Conservation (phyloP, 1,140 invertebrate species). For the Megathymus violae region DNA sequence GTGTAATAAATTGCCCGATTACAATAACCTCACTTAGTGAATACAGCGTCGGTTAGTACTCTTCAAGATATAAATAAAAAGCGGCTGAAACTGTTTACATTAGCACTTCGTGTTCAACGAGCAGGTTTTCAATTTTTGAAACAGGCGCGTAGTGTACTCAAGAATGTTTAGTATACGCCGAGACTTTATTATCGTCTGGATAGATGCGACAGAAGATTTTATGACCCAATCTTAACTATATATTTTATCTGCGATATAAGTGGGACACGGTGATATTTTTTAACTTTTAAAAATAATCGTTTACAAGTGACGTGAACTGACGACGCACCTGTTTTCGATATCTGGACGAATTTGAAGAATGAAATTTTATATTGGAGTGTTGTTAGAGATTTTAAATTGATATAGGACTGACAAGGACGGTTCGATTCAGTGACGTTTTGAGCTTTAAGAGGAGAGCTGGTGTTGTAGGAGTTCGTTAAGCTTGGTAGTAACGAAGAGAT, state of each 20-base stretch:
- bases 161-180: background rate
- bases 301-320: conserved; percentile 22
- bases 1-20: background rate
- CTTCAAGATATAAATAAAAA: conserved; percentile 30
- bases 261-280: conserved; percentile 19
- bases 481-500: conserved; percentile 1
- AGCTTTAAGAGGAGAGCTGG: conserved; percentile 58
- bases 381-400: conserved; percentile 6
- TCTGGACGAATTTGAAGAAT: background rate
- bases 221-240: conserved; percentile 24
- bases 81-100: conserved; percentile 26
- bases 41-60: conserved; percentile 8
- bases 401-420: conserved; percentile 23
- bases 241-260: conserved; percentile 12
- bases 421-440: conserved; percentile 40
- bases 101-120: conserved; percentile 17
- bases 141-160: conserved; percentile 5
- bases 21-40: conserved; percentile 3
- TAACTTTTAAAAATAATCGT: conserved; percentile 41
- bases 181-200: conserved; percentile 18
- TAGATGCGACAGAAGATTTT: conserved; percentile 21
- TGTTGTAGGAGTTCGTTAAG: conserved; percentile 44
- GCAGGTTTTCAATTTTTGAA: conserved; percentile 10
- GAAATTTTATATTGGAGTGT: background rate
- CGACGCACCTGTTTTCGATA: conserved; percentile 19